phyloP scores from a whole-genome alignment of 2,797 vertebrate genomes.

The Phylloscopus collybita region DNA sequence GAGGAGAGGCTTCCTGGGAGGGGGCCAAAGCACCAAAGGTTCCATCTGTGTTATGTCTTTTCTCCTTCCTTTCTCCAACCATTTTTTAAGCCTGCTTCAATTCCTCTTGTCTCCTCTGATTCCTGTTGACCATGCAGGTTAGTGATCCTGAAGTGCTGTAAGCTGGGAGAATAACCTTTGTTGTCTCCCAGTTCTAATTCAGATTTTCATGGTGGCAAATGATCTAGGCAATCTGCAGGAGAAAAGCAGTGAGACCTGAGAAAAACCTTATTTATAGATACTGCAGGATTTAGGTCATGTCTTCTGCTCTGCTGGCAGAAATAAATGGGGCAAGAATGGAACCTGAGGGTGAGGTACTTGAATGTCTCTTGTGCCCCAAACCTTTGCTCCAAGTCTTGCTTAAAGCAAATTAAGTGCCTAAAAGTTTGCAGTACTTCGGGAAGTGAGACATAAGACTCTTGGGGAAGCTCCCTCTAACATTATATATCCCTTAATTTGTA shows the following conservation, averaged over 20 bases:
- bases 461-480: not conserved
- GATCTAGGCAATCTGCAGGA: not conserved
- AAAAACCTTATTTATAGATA: not conserved
- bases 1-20: not conserved
- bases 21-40: not conserved
- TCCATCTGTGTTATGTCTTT: accelerated
- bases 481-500: not conserved
- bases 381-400: not conserved
- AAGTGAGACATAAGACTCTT: not conserved
- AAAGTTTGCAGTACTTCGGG: not conserved
- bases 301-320: not conserved
- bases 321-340: not conserved
- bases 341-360: not conserved
- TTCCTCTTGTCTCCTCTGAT: not conserved
- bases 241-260: not conserved
- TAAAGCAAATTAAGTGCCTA: not conserved
- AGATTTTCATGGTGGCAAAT: not conserved
- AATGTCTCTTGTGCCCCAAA: not conserved
- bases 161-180: not conserved
- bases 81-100: not conserved
- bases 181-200: not conserved
- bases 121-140: not conserved
- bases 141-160: not conserved
- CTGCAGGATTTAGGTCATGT: not conserved
- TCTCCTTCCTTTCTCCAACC: not conserved